phyloP scores from a whole-genome alignment of 2,888 invertebrate genomes.

The Orchestes rusci region DNA sequence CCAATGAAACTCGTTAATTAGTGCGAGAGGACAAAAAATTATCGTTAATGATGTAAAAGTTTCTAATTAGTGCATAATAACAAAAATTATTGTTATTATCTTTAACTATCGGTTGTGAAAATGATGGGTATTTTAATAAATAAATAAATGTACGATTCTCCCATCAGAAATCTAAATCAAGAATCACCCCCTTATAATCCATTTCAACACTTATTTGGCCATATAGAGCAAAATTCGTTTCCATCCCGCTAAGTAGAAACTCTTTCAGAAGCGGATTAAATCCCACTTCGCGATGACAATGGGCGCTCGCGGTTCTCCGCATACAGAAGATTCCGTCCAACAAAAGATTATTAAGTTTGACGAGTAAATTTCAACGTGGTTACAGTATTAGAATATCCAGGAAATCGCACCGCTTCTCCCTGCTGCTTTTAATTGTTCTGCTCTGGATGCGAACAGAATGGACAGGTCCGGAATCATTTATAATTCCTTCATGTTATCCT shows the following conservation, averaged over 20 bases:
- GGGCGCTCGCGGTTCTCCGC: slow-evolving; percentile 27
- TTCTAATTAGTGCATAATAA: too few species aligned
- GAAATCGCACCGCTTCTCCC: slow-evolving; percentile 15
- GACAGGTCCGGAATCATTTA: slow-evolving; percentile 3
- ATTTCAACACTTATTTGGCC: too few species aligned
- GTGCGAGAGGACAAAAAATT: too few species aligned
- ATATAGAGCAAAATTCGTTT: slow-evolving; percentile 8
- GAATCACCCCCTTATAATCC: too few species aligned
- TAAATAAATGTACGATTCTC: too few species aligned
- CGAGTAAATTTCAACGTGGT: slow-evolving; percentile 32
- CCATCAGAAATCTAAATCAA: too few species aligned
- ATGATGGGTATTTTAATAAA: too few species aligned
- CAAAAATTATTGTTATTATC: too few species aligned
- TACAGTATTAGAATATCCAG: slow-evolving; percentile 23
- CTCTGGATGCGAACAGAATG: slow-evolving; percentile 11
- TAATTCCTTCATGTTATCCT: too few species aligned
- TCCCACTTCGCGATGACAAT: slow-evolving; percentile 21
- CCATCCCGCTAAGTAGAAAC: slow-evolving; percentile 21
- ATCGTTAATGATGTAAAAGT: too few species aligned
- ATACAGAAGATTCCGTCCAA: slow-evolving; percentile 42
- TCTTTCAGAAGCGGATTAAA: slow-evolving; percentile 21
- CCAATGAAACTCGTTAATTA: too few species aligned
- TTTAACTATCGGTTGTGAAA: too few species aligned
- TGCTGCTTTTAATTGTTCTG: slow-evolving; percentile 21
- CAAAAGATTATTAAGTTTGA: slow-evolving; percentile 47